Evolutionary conservation across 2,113 vertebrate species (phyloP).

Genomic region (Pterocles gutturalis): DNA sequence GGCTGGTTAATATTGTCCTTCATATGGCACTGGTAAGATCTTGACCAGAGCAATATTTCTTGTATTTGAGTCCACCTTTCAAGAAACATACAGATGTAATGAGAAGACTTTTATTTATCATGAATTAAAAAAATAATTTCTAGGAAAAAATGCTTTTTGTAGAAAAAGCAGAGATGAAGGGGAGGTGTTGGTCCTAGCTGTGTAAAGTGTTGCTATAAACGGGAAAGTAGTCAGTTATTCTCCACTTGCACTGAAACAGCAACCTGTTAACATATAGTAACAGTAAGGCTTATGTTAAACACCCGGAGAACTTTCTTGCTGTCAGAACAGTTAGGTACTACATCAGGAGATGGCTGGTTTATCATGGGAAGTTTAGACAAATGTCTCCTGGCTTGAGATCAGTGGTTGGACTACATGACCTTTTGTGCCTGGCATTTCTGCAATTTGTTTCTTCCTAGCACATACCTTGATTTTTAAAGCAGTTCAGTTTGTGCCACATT

Average conservation of each 20-base stretch:
- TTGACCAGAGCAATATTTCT: not conserved
- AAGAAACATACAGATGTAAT: not conserved
- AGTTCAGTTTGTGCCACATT: not conserved
- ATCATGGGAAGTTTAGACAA: not conserved
- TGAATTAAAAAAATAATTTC: not conserved
- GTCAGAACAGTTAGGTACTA: not conserved
- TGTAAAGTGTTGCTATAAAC: not conserved
- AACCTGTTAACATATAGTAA: not conserved
- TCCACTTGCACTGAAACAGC: not conserved
- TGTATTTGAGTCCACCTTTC: not conserved
- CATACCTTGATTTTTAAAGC: constrained; percentile 1
- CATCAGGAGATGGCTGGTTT: not conserved
- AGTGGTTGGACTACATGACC: not conserved
- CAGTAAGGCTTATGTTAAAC: not conserved
- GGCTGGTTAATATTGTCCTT: not conserved
- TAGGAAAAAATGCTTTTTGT: not conserved
- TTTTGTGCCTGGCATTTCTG: not conserved
- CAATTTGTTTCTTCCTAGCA: not conserved
- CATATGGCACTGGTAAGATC: not conserved
- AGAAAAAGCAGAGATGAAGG: not conserved
- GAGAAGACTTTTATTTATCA: not conserved
- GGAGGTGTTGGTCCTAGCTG: not conserved
- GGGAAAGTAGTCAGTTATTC: not conserved
- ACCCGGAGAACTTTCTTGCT: not conserved
- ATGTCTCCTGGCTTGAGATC: not conserved